Base-by-base conservation (phyloP, 2,113 vertebrate genomes). In the Silurus meridionalis region DNA sequence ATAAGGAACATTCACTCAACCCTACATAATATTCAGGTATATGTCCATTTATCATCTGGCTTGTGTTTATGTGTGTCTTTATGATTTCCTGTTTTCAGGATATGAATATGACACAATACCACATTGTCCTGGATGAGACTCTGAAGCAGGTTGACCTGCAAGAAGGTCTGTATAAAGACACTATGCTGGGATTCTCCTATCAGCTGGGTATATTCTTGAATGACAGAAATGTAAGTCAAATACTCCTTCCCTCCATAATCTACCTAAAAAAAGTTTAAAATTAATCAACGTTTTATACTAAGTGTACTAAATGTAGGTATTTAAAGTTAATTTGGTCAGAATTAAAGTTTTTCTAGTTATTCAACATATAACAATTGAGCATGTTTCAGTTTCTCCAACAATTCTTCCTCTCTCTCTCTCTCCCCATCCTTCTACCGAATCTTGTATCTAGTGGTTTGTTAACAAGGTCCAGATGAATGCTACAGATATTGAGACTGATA, bases 131-230 rank as follows among this genome's bases (percentile, higher is more conserved):
- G 23, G 92, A 90, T 0, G 94, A 98, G 90, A 96, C 94, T 53
- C 93, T 99, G 55, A 89, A 96, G 88, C 95, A 92, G 91, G 95
- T 94, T 0, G 92, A 96, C 84, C 92, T 99, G 72, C 95, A 93
- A 91, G 90, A 92, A 0, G 98, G 97, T 82, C 96, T 96, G 88
- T 96, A 97, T 93, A 95, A 95, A 75, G 92, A 95, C 75, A 97
- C 97, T 14, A 94, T 99, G 96, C 93, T 99, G 0, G 98, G 98
- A 0, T 93, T 94, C 87, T 96, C 96, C 88, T 97, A 94, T 88
- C 95, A 94, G 87, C 88, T 99, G 0, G 94, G 95, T 53, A 94
- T 98, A 92, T 96, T 95, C 85, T 91, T 93, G n/a, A 95, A 90
- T n/a, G 83, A 94, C 0, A 90, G 87, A 52, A 95, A 97, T 95